Base-by-base conservation (phyloP, 2,113 vertebrate species). In the Lanius collurio region DNA sequence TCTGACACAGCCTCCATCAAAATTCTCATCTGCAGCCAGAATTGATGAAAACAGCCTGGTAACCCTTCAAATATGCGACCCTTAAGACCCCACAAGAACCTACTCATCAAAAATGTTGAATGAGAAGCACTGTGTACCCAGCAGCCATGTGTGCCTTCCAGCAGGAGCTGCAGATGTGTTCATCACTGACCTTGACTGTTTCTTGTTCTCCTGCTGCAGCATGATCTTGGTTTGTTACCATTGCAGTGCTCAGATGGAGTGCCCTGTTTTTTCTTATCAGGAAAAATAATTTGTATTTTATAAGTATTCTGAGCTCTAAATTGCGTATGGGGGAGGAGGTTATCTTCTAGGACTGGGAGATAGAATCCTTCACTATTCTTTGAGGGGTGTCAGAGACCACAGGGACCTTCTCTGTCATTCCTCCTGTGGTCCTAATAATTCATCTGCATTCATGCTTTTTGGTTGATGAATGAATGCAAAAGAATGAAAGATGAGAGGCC, bases 231-330 rank as follows among this genome's bases (percentile, higher is more conserved):
- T 73, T 33, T 75, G 15, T 64, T 64, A 49, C 31, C 8, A 10
- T 1, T n/a, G n/a, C 76, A 76, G n/a, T 0, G 1, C 30, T 42
- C 10, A 17, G 4, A 17, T 7, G 26, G 5, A 56, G 7, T 13
- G 31, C 8, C 4, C 10, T 27, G 2, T 11, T 46, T 63, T 53
- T 74, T 63, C 41, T 67, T 11, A 28, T 60, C 42, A 46, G 55
- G 69, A 89, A 87, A 82, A 28, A 31, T 30, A 49, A 12, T 50
- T 77, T 41, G 13, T 23, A 3, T 78, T 74, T 65, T 87, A 10
- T 26, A 24, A 65, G 4, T 47, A 52, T 65, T 47, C 46, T 57
- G 68, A 83, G 19, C 24, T 73, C n/a, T 11, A 50, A 77, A 18
- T n/a, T 53, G 9, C 13, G 56, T 0, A 0, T 28, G 23, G 15